phyloP scores from a whole-genome alignment of 2,888 invertebrate species.

The Plutella xylostella region DNA sequence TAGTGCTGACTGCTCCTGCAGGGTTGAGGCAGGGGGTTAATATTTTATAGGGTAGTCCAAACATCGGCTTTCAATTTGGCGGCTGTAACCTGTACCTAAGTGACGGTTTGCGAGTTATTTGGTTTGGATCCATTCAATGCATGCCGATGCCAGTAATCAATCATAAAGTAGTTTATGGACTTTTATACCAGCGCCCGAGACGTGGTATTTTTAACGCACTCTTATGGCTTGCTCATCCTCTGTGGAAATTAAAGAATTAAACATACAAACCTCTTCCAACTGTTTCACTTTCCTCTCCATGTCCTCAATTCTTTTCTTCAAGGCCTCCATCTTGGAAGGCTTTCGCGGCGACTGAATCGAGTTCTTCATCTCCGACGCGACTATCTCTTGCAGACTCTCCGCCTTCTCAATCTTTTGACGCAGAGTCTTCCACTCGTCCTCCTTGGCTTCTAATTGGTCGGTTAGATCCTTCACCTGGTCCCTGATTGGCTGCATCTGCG shows the following conservation, averaged over 20 bases:
- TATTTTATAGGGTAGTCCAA: too few species aligned
- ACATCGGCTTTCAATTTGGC: too few species aligned
- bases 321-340: constrained; percentile 71
- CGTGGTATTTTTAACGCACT: too few species aligned
- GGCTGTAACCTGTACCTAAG: too few species aligned
- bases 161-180: too few species aligned
- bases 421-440: constrained; percentile 66
- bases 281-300: constrained; percentile 66
- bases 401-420: constrained; percentile 66
- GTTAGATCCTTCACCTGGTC: constrained; percentile 64
- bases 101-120: too few species aligned
- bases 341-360: constrained; percentile 61
- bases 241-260: too few species aligned
- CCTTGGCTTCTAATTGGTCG: constrained; percentile 59
- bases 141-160: too few species aligned
- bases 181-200: too few species aligned
- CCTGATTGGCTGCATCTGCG: constrained; percentile 68
- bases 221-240: too few species aligned
- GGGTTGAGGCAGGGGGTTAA: neutral
- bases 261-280: constrained; percentile 44
- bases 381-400: constrained; percentile 64
- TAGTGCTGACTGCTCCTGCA: constrained; percentile 54
- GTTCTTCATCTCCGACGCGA: constrained; percentile 62
- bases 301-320: constrained; percentile 72
- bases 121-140: too few species aligned